Base-by-base conservation (phyloP, 2,797 vertebrate genomes). In the Percopsis omiscomaycus region DNA sequence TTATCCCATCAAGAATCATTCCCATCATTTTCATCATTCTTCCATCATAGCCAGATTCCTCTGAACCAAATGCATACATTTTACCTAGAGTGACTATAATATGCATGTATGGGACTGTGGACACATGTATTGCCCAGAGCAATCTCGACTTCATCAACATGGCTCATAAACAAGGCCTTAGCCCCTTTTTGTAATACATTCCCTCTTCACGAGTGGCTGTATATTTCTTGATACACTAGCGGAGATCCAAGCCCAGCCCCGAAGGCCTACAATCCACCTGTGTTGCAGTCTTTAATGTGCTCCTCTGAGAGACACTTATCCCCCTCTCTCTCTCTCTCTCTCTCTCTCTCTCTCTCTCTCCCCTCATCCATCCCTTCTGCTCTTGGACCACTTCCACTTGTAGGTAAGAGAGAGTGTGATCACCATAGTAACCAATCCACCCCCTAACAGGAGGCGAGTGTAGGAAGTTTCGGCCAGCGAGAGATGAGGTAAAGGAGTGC, bases 281-380 rank as follows among this genome's bases (percentile, higher is more conserved):
- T 81, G 68, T 74, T 86, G 68, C 76, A 82, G 69, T 73, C 79
- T 87, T 87, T 88, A 85, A 89, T 89, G 78, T 66, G 81, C 73
- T 85, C 84, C 82, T 82, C 75, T 22, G 87, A 87, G 83, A 87
- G 81, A 74, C 74, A 71, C 74, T 89, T 79, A 80, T 85, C 60
- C 59, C 52, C 52, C 69, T 63, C 50, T 32, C 61, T 68, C 71
- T 62, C 70, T 65, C 61, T 13, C 15, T 13, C 54, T 55, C 71
- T 46, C 64, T 63, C 48, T 32, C 61, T 68, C 71, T 59, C 70
- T 68, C 61, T 22, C 15, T 27, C 3, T 49, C 30, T 42, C 49
- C 30, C 13, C 48, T 37, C 27, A 1, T 8, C 14, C 61, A 72
- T 82, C 68, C 75, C 58, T 60, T 45, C 68, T 61, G 59, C 69